Base-by-base conservation (phyloP, 2,888 invertebrate genomes). In the Lasius platythorax region DNA sequence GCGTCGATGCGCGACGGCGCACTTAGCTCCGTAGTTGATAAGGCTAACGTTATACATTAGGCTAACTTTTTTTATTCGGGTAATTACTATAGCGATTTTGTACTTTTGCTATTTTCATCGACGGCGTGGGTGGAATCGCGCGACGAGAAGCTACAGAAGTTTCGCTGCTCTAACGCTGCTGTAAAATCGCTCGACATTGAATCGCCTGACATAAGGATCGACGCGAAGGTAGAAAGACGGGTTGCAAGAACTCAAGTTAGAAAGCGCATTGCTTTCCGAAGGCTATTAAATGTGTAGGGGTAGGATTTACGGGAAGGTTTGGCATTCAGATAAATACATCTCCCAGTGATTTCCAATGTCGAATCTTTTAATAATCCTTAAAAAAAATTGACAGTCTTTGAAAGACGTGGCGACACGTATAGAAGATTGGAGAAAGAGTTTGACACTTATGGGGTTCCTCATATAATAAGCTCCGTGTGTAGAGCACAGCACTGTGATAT, bases 41-140 rank as follows among this genome's bases (percentile, higher is more conserved):
- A 90, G 90, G 79, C 79, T 90, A 90, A 88, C 74, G 82, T 74
- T 90, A 85, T 8, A 53, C 82, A 87, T 61, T 83, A 73, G 91
- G 90, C 88, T 93, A 92, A 91, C 86, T 81, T 86, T 91, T 90
- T 89, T 91, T 91, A 92, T 92, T 90, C 90, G 90, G 86, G 85
- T 91, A 91, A 91, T 91, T 67, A 82, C 73, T 84, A 61, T 92
- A 88, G 91, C 90, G 90, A 92, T 92, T 93, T 92, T 93, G 90
- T 92, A 92, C 90, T 91, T 91, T 93, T 91, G 88, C 91, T 91
- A 92, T 91, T 88, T 40, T 85, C 67, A 50, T 66, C 37, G 73
- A 61, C 68, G 78, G 9, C 68, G 81, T 64, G 61, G 61, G 83
- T 23, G 18, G 43, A 70, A 50, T 58, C 64, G 85, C 79, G 79